phyloP scores from a whole-genome alignment of 2,888 invertebrate genomes.

The Nipponacmea schrenckii region DNA sequence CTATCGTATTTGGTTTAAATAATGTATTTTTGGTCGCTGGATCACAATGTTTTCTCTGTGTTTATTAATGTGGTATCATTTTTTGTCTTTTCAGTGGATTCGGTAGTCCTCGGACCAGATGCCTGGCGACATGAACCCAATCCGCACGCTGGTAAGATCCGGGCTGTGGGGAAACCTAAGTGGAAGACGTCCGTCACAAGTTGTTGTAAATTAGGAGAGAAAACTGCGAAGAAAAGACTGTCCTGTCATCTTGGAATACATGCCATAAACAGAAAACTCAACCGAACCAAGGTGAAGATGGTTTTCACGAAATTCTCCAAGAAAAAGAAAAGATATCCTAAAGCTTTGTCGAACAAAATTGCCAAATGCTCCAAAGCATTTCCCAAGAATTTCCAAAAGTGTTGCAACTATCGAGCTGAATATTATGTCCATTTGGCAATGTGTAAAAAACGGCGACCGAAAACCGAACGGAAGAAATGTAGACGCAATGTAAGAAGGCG shows the following conservation, averaged over 20 bases:
- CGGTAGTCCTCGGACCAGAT: background rate
- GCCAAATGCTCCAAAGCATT: conserved; percentile 43
- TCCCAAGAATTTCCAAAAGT: conserved; percentile 48
- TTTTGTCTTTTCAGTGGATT: background rate
- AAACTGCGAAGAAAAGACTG: conserved; percentile 49
- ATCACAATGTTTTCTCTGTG: too few relatives aligned
- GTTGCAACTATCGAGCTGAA: conserved; percentile 41
- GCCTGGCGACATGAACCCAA: background rate
- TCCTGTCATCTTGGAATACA: conserved; percentile 45
- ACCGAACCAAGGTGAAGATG: conserved; percentile 21
- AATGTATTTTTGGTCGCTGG: too few relatives aligned
- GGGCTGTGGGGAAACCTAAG: background rate
- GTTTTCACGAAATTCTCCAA: conserved; percentile 8
- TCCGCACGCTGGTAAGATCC: background rate
- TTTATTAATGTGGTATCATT: too few relatives aligned
- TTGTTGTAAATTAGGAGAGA: conserved; percentile 56
- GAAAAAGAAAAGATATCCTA: conserved; percentile 19
- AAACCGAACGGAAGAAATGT: conserved; percentile 23
- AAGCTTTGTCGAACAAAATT: conserved; percentile 41
- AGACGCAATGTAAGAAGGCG: conserved; percentile 23
- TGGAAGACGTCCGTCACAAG: conserved; percentile 36
- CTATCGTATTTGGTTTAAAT: too few relatives aligned
- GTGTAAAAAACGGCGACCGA: conserved; percentile 29
- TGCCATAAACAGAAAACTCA: conserved; percentile 40
- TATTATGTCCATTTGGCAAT: conserved; percentile 37